Percentiles rank a stretch among this genome's conserved stretches.
These are phyloP conservation scores for Cinclus mexicanus DNA, from an alignment of 2,113 vertebrate genomes.

Conservation along the genomic window DNA sequence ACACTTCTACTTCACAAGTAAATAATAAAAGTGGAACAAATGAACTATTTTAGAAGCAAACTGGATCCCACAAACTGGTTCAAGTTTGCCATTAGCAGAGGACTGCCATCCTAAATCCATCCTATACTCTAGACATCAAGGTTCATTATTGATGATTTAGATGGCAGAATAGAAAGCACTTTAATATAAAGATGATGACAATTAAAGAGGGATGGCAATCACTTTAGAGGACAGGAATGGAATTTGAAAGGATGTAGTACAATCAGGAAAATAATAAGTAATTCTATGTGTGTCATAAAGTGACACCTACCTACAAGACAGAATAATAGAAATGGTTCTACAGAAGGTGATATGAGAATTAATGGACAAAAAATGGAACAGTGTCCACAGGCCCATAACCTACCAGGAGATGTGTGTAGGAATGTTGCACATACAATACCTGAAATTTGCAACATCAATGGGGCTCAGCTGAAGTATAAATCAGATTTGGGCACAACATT, in stretches of 20 bases:
- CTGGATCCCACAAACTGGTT: neutral
- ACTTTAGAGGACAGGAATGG: neutral
- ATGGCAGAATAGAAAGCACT: neutral
- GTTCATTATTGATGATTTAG: neutral
- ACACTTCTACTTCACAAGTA: neutral
- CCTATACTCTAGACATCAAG: neutral
- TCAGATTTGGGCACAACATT: neutral
- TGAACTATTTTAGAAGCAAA: neutral
- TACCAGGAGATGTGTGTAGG: too few relatives aligned
- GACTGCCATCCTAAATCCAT: neutral
- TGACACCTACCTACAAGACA: neutral
- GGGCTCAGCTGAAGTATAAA: neutral
- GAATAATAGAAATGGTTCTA: neutral
- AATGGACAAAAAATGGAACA: neutral
- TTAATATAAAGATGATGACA: neutral
- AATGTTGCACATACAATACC: fast-evolving
- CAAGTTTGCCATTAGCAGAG: neutral
- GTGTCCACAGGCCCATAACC: neutral
- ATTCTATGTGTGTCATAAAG: neutral
- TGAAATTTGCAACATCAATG: neutral
- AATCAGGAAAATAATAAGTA: neutral
- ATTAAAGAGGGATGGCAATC: neutral
- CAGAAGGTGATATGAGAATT: neutral
- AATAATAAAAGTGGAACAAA: neutral
- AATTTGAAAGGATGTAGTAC: neutral